Evolutionary conservation across 2,113 vertebrate genomes (phyloP).

Genomic region (Daubentonia madagascariensis): DNA sequence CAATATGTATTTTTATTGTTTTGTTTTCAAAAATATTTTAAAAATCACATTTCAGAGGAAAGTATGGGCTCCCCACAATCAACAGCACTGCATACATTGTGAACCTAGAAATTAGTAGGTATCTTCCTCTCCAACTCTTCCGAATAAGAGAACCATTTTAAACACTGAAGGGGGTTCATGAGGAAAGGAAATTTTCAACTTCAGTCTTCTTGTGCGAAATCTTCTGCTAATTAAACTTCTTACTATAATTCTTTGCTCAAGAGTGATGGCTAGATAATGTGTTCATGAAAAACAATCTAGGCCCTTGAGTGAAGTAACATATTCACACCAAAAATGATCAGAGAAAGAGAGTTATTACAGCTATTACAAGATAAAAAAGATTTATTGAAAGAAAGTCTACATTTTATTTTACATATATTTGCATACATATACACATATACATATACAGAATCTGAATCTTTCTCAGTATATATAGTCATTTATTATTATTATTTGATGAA

Average conservation of each 20-base stretch:
- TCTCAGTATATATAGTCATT: neutral
- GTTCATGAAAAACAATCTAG: neutral
- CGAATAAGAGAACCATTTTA: neutral
- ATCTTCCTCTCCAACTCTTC: neutral
- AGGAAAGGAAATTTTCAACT: neutral
- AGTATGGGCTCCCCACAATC: neutral
- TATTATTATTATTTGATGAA: neutral
- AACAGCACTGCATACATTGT: neutral
- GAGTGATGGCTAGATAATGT: neutral
- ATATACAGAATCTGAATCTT: neutral
- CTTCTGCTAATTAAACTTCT: neutral
- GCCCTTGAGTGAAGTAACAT: neutral
- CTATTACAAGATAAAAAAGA: neutral
- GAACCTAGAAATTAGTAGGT: neutral
- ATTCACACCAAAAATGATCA: neutral
- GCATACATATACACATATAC: accelerated
- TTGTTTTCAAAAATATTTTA: conserved; percentile 1
- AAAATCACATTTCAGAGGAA: neutral
- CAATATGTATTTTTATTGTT: neutral
- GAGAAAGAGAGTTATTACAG: neutral
- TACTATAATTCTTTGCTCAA: neutral
- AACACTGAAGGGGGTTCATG: neutral
- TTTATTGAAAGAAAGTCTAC: neutral
- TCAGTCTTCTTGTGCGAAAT: neutral
- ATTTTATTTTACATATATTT: neutral